Evolutionary conservation across 2,888 invertebrate genomes (phyloP).

Genomic region (Drosophila nr. medialis): DNA sequence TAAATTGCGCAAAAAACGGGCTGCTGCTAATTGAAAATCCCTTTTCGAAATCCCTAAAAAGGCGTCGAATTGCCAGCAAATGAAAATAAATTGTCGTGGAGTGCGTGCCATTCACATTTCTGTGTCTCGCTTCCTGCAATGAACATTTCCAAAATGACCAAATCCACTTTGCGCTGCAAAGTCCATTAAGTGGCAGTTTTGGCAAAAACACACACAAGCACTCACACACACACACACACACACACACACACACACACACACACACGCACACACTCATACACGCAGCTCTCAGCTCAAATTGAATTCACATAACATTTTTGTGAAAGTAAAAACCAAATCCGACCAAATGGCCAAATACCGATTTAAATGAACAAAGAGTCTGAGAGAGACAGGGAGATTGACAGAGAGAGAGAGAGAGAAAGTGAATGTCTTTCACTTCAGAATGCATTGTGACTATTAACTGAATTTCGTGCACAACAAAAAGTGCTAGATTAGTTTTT

Average conservation of each 20-base stretch:
- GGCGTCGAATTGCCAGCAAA: constrained; percentile 51
- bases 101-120: constrained; percentile 29
- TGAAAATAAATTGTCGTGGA: constrained; percentile 56
- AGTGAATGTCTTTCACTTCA: too few species aligned
- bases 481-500: background rate
- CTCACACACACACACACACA: background rate
- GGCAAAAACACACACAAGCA: constrained; percentile 5
- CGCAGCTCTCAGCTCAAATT: constrained; percentile 35
- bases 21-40: constrained; percentile 72
- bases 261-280: background rate
- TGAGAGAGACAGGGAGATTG: background rate
- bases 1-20: constrained; percentile 43
- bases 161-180: constrained; percentile 71
- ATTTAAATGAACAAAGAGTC: constrained; percentile 3
- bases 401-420: background rate
- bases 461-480: background rate
- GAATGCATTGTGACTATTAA: background rate
- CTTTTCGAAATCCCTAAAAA: constrained; percentile 58
- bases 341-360: constrained; percentile 25
- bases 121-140: background rate
- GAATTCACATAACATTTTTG: constrained; percentile 41
- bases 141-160: constrained; percentile 59
- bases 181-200: constrained; percentile 66
- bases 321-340: constrained; percentile 39
- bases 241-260: background rate